Base-by-base conservation (phyloP, 2,113 vertebrate species). In the Erpornis zantholeuca region DNA sequence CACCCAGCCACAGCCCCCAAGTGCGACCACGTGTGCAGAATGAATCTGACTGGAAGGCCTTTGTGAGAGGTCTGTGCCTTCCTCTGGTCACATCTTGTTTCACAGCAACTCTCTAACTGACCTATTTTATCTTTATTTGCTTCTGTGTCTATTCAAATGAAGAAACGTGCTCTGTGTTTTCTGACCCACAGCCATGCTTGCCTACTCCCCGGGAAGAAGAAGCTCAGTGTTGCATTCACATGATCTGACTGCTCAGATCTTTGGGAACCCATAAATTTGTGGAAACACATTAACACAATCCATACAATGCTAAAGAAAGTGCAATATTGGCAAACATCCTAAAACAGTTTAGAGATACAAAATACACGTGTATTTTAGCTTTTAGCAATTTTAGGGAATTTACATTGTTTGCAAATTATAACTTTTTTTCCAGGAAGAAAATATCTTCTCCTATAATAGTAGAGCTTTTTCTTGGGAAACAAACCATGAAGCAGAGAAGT, bases 121-220 rank as follows among this genome's bases (percentile, higher is more conserved):
- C 27, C 50, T 56, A 10, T 50, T 89, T 86, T 63, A 42, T 36
- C 53, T 87, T 63, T 63, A 47, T 50, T 65, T 94, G 15, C 23
- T 53, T 22, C 17, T 38, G 0, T 59, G 12, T 16, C 31, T 33
- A 16, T 17, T 40, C n/a, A 69, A 78, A 82, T 18, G 14, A 64
- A 45, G 57, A 87, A 47, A 60, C 9, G 69, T 13, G 22, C 20
- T 15, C 65, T 36, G 19, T 78, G 47, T 87, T 92, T 84, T 87
- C 61, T 79, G 33, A 60, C 35, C 38, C 47, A 49, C 33, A 38
- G 7, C 27, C 0, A 0, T 31, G 27, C 49, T 60, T 22, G 10
- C 11, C 35, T 31, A 4, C 15, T 40, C 2, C 3, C 64, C 2
- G 5, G 29, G 57, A 83, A 73, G 54, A 84, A 60, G 61, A 23